Conservation (phyloP, 1,140 invertebrate species). For the Teleopsis dalmanni region DNA sequence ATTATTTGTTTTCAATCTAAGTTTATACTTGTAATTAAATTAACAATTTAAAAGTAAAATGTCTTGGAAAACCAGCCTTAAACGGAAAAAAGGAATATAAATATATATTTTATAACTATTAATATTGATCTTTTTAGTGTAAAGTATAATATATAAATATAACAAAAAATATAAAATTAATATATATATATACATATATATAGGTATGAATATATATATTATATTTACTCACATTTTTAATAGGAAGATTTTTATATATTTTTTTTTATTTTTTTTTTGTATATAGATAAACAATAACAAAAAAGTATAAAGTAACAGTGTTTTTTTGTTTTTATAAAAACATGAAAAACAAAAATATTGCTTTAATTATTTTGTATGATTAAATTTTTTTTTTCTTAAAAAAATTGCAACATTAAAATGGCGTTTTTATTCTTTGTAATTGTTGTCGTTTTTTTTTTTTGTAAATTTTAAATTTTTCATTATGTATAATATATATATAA, state of each 20-base stretch:
- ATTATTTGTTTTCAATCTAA: too few relatives aligned
- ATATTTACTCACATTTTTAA: not conserved
- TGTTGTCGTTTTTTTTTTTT: not conserved
- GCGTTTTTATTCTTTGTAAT: too few relatives aligned
- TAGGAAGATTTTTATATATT: slow-evolving; percentile 1
- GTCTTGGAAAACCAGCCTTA: slow-evolving; percentile 45
- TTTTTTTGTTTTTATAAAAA: slow-evolving; percentile 3
- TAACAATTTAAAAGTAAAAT: slow-evolving; percentile 24
- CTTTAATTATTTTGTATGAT: slow-evolving; percentile 1
- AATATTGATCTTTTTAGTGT: slow-evolving; percentile 1
- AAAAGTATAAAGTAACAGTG: too few relatives aligned
- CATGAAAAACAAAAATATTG: slow-evolving; percentile 4
- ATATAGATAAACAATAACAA: slow-evolving; percentile 1
- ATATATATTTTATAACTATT: slow-evolving; percentile 1
- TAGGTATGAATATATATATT: not conserved
- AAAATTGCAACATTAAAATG: too few relatives aligned
- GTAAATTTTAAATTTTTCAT: not conserved
- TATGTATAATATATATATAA: not conserved
- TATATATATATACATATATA: not conserved
- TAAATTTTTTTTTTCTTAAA: not conserved
- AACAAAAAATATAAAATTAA: slow-evolving; percentile 1
- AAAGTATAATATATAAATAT: not conserved
- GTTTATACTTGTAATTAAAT: not conserved
- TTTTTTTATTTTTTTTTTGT: not conserved
- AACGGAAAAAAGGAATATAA: not conserved